Base-by-base conservation (phyloP, 2,113 vertebrate species). In the Nothocercus nigrocapillus region DNA sequence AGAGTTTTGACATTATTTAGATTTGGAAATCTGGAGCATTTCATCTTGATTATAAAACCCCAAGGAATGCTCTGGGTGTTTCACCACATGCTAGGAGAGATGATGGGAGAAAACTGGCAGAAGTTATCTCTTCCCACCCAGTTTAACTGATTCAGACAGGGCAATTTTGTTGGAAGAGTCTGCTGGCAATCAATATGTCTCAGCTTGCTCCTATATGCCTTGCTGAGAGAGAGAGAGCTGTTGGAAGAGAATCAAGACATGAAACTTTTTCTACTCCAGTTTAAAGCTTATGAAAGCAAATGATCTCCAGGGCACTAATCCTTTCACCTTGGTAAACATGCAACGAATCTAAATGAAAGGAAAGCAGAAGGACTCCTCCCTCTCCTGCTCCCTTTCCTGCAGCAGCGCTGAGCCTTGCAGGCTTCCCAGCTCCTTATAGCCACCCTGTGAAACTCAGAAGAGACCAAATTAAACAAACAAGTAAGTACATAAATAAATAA, bases 241-340 rank as follows among this genome's bases (percentile, higher is more conserved):
- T 68, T 97, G 97, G 96, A 98, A 97, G 68, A 94, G 75, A 97
- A 97, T 97, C 97, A 98, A 98, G 96, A 93, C 95, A 81, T 96
- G 96, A 96, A 98, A 98, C 96, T 97, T 98, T 94, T 96, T 96
- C 96, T 96, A 64, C 89, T 96, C 87, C 88, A 91, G 93, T 96
- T 97, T 96, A 98, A 98, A 97, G 95, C 95, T 95, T 97, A 97
- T 96, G 97, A 97, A 98, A 97, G 97, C 91, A 97, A 97, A 97
- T 96, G 89, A 97, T 98, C 97, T 98, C 97, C 89, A 97, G 96
- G 94, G 92, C 91, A 96, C 89, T 97, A 96, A 97, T 97, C 94
- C 91, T 96, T 97, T 96, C 96, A 97, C 97, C 96, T 96, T 90
- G 47, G 94, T 97, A 97, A 98, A 97, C 97, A 97, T 53, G 88